Evolutionary conservation across 2,797 vertebrate genomes (phyloP).

Genomic region (Brotula barbata): DNA sequence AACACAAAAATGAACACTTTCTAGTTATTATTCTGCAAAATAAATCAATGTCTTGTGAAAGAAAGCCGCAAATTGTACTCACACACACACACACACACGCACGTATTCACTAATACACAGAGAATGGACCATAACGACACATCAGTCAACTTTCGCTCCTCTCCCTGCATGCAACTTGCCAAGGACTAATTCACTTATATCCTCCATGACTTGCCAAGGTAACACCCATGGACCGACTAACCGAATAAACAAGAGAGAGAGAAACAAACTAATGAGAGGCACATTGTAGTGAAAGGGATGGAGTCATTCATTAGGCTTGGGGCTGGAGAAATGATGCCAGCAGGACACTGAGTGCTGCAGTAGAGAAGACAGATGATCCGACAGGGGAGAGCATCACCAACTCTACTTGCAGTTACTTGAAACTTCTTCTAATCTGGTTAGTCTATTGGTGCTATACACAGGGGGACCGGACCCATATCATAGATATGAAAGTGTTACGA

Average conservation of each 20-base stretch:
- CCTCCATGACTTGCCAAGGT: constrained; percentile 40
- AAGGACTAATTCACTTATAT: constrained; percentile 58
- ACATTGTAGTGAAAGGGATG: constrained; percentile 25
- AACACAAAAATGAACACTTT: too few species aligned
- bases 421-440: constrained; percentile 43
- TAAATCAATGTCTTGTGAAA: too few species aligned
- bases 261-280: constrained; percentile 57
- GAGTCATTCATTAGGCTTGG: constrained; percentile 47
- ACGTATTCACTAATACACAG: background rate
- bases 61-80: too few species aligned
- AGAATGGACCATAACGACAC: constrained; percentile 1
- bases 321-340: constrained; percentile 46
- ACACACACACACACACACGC: background rate
- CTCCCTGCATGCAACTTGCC: constrained; percentile 28
- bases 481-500: constrained; percentile 25
- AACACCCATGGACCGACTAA: constrained; percentile 51
- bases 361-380: constrained; percentile 59
- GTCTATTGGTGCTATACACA: constrained; percentile 25
- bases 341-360: constrained; percentile 44
- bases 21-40: too few species aligned
- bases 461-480: background rate
- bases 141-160: constrained; percentile 22
- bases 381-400: constrained; percentile 25
- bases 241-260: constrained; percentile 46
- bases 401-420: constrained; percentile 42